Base-by-base conservation (phyloP, 2,888 invertebrate genomes). In the Cataglyphis livida region DNA sequence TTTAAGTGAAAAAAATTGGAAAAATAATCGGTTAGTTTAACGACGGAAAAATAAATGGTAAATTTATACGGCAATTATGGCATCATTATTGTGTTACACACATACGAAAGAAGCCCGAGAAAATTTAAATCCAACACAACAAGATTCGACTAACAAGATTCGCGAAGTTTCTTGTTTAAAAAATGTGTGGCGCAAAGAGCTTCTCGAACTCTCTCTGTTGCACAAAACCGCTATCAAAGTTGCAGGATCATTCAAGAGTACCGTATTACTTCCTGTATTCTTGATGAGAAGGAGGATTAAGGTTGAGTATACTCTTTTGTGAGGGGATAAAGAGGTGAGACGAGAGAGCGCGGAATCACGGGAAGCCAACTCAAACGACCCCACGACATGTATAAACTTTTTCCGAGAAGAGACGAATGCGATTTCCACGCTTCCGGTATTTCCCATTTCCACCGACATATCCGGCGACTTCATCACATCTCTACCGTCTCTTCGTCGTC, bases 401-500 rank as follows among this genome's bases (percentile, higher is more conserved):
- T 44, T 28, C 44, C 21, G 35, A 41, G 79, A 75, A 66, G 10
- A 59, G 32, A 79, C 70, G 84, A 84, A 84, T 76, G 68, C 68
- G 84, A 87, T 85, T 88, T 82, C 83, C 62, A 64, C 65, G 25
- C 41, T 87, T 84, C 84, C 81, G 68, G 84, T 79, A 85, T 83
- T 86, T 86, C 35, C 83, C 79, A 85, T 85, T 88, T 88, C 87
- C 78, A 84, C 38, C 44, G 81, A 75, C 78, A 48, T 83, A 82
- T 84, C 62, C 81, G 71, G 65, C 38, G 70, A 61, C 48, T 48
- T 25, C 59, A 54, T 81, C 21, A 51, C 54, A 35, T 62, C 44
- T 64, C 48, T 65, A 48, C 28, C 70, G 59, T 59, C 44, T 54
- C 28, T 25, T 32, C 28, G 57, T 18, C 38, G 59, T 61, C 81